A percentile compares a stretch with the other conserved stretches of the same genome.
Evolutionary conservation across 2,113 vertebrate genomes (phyloP).

Genomic region (Tauraco erythrolophus): DNA sequence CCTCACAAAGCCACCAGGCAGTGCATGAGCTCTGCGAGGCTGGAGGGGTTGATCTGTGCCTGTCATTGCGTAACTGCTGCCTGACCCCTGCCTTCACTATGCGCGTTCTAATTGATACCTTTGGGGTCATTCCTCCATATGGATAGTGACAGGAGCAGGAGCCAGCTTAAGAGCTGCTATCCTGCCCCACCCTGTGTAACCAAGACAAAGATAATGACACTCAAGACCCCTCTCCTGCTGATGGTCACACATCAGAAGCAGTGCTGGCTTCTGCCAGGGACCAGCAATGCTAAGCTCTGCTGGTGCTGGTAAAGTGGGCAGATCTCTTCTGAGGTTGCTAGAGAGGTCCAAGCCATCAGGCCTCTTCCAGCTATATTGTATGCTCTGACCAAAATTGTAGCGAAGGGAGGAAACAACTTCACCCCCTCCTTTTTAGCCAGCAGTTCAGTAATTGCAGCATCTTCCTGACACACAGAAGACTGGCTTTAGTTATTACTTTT

Average conservation of each 20-base stretch:
- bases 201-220: not conserved
- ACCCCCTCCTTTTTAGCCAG: not conserved
- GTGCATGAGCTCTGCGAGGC: not conserved
- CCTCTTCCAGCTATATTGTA: not conserved
- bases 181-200: not conserved
- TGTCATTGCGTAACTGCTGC: accelerated
- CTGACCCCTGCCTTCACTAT: not conserved
- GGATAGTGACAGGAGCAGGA: not conserved
- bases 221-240: not conserved
- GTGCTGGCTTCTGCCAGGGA: not conserved
- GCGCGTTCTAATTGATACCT: not conserved
- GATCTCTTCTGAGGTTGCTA: not conserved
- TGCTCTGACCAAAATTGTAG: not conserved
- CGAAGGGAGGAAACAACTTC: not conserved
- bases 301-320: not conserved
- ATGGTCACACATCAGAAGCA: not conserved
- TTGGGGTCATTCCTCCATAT: not conserved
- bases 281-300: not conserved
- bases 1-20: not conserved
- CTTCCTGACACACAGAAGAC: not conserved
- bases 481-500: not conserved
- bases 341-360: not conserved
- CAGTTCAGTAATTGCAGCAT: not conserved
- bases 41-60: not conserved
- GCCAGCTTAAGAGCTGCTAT: not conserved